phyloP scores from a whole-genome alignment of 1,140 invertebrate genomes.

The Plectus sambesii region DNA sequence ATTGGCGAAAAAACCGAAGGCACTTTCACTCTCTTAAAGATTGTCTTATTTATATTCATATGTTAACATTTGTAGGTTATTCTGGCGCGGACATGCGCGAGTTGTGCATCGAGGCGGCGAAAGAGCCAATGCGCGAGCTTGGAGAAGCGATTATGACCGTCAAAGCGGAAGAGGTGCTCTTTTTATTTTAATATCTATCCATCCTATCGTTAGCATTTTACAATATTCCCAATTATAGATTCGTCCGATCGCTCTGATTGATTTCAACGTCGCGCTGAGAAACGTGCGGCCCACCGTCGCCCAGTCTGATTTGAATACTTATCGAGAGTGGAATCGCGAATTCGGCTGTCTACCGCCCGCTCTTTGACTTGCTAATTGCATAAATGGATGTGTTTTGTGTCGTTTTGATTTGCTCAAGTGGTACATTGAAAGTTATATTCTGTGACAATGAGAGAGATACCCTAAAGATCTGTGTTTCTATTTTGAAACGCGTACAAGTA shows the following conservation, averaged over 20 bases:
- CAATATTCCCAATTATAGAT: too few relatives aligned
- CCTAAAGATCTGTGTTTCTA: too few relatives aligned
- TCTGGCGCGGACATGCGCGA: constrained; percentile 35
- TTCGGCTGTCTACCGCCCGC: constrained; percentile 20
- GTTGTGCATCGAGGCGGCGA: constrained; percentile 29
- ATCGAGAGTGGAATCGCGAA: constrained; percentile 22
- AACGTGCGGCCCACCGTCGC: constrained; percentile 22
- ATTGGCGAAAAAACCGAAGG: constrained; percentile 63
- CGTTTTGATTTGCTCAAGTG: too few relatives aligned
- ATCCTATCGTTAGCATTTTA: neutral
- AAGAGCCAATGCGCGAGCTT: constrained; percentile 31
- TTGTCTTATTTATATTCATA: too few relatives aligned
- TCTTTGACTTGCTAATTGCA: too few relatives aligned
- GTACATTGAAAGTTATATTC: too few relatives aligned
- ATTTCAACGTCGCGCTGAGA: constrained; percentile 14
- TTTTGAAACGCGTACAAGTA: too few relatives aligned
- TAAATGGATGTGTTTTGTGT: too few relatives aligned
- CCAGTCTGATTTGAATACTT: constrained; percentile 15
- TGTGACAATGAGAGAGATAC: too few relatives aligned
- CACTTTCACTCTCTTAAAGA: constrained; percentile 5
- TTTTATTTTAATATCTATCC: constrained; percentile 7
- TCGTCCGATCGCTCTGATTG: constrained; percentile 12
- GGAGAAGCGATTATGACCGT: constrained; percentile 26
- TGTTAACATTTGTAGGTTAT: too few relatives aligned
- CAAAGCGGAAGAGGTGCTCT: constrained; percentile 20